Evolutionary conservation across 64 coral and sea anemone genomes (phyloP), one percentile per base, ranked within the genome.

Genomic region (Pachyseris speciosa): DNA sequence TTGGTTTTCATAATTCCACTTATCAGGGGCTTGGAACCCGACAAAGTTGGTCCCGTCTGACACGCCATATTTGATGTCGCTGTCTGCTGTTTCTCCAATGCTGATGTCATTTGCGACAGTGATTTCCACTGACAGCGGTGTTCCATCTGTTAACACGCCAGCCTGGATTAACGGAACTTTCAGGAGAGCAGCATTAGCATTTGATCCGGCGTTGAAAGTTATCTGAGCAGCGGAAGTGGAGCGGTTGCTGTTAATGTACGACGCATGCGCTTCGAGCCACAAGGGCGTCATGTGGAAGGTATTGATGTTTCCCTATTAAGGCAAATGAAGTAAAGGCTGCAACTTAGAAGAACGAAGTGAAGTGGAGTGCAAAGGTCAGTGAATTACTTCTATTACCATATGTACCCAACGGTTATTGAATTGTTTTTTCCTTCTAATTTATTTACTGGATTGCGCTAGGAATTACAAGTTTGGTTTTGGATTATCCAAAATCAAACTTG

Each of bases 41-140:
- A 87, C 37, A 57, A 87, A 74, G 15, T 51, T 37, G 24, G 16
- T n/a, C 9, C 85, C 48, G 34, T 87, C 85, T 20, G 85, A 87
- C 37, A 87, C 55, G 10, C 85, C 85, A 55, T 88, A 88, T 57
- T 2, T 58, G 51, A 75, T 57, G 44, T 88, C 85, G 15, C 85
- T 88, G 85, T 88, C 85, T 7, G 32, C 9, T 10, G 15, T 22
- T 20, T 74, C 31, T 9, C 85, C 85, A 13, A 88, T 88, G 33
- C 47, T 27, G 43, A 88, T 32, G 69, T 88, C 45, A 60, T 74
- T 32, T 6, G 49, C 85, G 49, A 74, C 85, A 9, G 72, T 74
- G 12, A 88, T 88, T 53, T 72, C 52, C 13, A 88, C 69, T 9
- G 85, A 59, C 22, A 88, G 69, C 31, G 85, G 68, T 3, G 32